Conservation (phyloP, 1,140 invertebrate genomes). For the Radopholus similis region DNA sequence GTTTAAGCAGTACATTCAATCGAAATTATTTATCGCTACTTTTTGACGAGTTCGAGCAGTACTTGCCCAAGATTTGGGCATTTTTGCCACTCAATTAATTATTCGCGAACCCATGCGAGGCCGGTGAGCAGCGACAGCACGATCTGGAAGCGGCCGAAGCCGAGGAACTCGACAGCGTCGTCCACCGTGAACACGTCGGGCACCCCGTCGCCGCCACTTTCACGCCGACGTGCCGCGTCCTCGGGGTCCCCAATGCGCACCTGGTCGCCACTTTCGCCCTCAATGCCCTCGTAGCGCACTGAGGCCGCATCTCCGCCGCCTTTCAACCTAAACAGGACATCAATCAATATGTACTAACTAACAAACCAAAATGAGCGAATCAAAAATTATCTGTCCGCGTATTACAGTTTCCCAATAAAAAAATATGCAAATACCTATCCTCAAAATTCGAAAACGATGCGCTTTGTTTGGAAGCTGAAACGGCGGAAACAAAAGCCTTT, state of each 20-base stretch:
- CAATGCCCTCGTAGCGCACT: conserved; percentile 42
- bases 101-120: conserved; percentile 63
- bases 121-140: conserved; percentile 67
- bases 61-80: no score
- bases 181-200: conserved; percentile 81
- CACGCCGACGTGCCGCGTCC: not conserved
- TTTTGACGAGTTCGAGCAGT: no score
- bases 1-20: no score
- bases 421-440: not conserved
- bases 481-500: no score
- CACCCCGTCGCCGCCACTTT: conserved; percentile 64
- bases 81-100: no score
- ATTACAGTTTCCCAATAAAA: conserved; percentile 20
- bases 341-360: no score
- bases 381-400: conserved; percentile 13
- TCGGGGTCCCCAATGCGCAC: conserved; percentile 25
- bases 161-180: conserved; percentile 87
- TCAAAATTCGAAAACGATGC: no score
- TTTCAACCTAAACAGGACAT: no score
- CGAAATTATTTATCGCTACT: no score
- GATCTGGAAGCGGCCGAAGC: conserved; percentile 92
- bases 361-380: no score
- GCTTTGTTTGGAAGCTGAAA: no score
- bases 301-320: no score
- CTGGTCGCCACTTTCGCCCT: conserved; percentile 24